Evolutionary conservation across 2,888 invertebrate genomes (phyloP), one percentile per base, ranked within the genome.

Genomic region (Chrysopilus asiliformis): DNA sequence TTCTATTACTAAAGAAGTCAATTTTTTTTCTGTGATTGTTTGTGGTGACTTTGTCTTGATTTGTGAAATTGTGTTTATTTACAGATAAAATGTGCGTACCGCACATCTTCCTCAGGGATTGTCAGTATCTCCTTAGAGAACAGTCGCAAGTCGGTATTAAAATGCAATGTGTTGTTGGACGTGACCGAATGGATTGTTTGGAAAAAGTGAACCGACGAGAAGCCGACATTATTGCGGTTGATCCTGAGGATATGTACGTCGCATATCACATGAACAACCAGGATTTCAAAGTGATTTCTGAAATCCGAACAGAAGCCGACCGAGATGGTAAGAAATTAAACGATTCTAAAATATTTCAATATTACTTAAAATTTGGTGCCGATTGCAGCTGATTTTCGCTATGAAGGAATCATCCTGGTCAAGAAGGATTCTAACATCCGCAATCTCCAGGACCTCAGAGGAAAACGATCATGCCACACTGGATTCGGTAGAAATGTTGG

Each of bases 171-270:
- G 65, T 82, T 10, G 60, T 76, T 2, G 82, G 79, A 2, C 71
- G 81, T 49, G 83, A 83, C 64, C 73, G 81, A 70, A 68, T 79
- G 54, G 78, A 80, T 40, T 91, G 90, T 52, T 70, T 89, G 49
- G 70, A 73, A 41, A 72, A 74, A 56, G 77, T 91, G 7, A 76
- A 80, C 43, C 70, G 74, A 46, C 72, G 79, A 16, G 72, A 78
- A 52, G 89, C 87, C 1, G 90, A 91, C 57, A 71, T 89, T 38
- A 74, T 81, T 17, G 77, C 79, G 6, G 77, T 81, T 2, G 87
- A 89, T 53, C 85, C 90, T 3, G 87, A 87, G 51, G 86, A 87
- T 52, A 83, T 87, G 74, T 89, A 86, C 56, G 73, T 89, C 28
- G 86, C 84, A 2, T 70, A 76, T 28, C 76, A 77, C 46, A 67